Evolutionary conservation across 2,113 vertebrate species (phyloP).

Genomic region (Seriola rivoliana): DNA sequence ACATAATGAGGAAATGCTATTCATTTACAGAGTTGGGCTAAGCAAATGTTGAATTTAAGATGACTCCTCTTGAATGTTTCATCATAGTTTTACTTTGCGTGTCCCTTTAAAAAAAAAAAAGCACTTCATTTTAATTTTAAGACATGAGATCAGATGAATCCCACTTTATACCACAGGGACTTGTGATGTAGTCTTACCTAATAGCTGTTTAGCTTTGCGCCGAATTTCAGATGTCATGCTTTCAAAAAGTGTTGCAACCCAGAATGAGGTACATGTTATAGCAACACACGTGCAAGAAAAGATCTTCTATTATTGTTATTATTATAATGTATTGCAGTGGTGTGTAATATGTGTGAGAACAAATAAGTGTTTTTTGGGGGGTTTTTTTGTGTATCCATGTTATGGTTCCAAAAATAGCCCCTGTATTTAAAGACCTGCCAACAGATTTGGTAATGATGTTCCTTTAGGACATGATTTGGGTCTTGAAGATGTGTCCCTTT

Average conservation of each 20-base stretch:
- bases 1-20: not conserved
- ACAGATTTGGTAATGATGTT: not conserved
- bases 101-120: conserved; percentile 1
- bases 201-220: not conserved
- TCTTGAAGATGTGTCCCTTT: not conserved
- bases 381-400: no score
- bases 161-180: not conserved
- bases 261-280: not conserved
- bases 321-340: not conserved
- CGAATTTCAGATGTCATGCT: not conserved
- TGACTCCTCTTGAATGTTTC: conserved; percentile 20
- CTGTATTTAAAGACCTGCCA: no score
- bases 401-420: no score
- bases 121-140: not conserved
- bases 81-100: conserved; percentile 19
- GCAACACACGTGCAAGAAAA: not conserved
- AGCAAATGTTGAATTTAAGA: conserved; percentile 7
- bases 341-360: not conserved
- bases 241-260: not conserved
- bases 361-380: no score
- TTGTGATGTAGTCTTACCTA: conserved; percentile 3
- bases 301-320: not conserved
- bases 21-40: not conserved
- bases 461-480: not conserved
- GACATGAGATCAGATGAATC: conserved; percentile 6